These are phyloP conservation scores for Desmophyllum pertusum DNA, from an alignment of 92 coral and sea anemone species.

Conservation along the genomic window DNA sequence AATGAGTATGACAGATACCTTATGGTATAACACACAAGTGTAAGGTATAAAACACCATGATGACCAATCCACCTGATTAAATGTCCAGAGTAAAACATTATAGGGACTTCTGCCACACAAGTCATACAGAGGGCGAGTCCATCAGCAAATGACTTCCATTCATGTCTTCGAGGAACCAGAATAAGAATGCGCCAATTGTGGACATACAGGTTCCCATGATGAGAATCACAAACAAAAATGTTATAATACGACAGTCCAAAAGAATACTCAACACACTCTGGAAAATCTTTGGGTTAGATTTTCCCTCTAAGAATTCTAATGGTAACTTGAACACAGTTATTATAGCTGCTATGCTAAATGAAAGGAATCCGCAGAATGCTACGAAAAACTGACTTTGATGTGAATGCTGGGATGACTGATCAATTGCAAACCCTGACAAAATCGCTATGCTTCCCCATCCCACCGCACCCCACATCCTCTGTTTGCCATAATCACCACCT, in stretches of 20 bases:
- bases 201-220: constrained; percentile 54
- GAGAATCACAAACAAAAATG: constrained; percentile 47
- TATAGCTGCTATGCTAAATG: constrained; percentile 24
- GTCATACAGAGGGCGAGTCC: constrained; percentile 60
- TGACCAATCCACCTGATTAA: constrained; percentile 52
- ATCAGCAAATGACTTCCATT: constrained; percentile 57
- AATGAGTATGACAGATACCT: constrained; percentile 58
- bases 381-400: constrained; percentile 39
- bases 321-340: constrained; percentile 46
- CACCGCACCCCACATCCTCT: constrained; percentile 37
- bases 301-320: constrained; percentile 34
- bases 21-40: constrained; percentile 49
- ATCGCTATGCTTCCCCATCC: constrained; percentile 43
- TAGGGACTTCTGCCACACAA: constrained; percentile 51
- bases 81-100: constrained; percentile 61
- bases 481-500: constrained; percentile 44
- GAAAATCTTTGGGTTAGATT: constrained; percentile 37
- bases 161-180: constrained; percentile 57
- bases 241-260: constrained; percentile 36
- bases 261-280: constrained; percentile 40
- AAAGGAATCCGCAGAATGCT: constrained; percentile 49
- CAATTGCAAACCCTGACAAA: constrained; percentile 54
- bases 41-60: constrained; percentile 57
- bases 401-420: constrained; percentile 28
- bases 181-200: constrained; percentile 33